A percentile compares a stretch with the other conserved stretches of the same genome.
These are phyloP conservation scores for Noctua fimbriata DNA, from an alignment of 2,888 invertebrate species.

Conservation along the genomic window DNA sequence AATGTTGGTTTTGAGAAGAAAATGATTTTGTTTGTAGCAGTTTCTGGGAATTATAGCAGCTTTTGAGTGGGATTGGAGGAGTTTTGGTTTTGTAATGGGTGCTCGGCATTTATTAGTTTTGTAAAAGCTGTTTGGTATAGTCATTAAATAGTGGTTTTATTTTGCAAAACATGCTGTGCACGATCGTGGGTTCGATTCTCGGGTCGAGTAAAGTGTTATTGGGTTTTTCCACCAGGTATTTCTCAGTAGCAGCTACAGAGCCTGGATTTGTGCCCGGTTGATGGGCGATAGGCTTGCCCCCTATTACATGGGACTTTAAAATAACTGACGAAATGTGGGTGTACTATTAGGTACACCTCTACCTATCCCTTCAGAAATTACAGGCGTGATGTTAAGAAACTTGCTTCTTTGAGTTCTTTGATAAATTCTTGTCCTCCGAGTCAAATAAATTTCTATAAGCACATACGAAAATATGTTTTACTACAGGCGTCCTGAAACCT, in stretches of 20 bases:
- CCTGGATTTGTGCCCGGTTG: too few relatives aligned
- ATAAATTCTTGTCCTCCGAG: not conserved
- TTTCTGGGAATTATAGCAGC: not conserved
- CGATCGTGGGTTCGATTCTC: too few relatives aligned
- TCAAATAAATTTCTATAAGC: not conserved
- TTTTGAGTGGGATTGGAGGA: not conserved
- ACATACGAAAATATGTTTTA: not conserved
- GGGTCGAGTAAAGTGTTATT: too few relatives aligned
- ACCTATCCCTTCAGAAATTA: too few relatives aligned
- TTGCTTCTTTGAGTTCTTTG: not conserved
- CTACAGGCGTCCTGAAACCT: not conserved
- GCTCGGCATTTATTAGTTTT: not conserved
- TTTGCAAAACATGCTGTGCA: not conserved
- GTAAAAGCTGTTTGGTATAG: not conserved
- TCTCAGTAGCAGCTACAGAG: too few relatives aligned
- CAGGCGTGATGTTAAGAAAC: not conserved
- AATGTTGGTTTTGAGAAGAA: slow-evolving; percentile 15
- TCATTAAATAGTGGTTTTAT: not conserved
- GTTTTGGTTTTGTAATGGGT: not conserved
- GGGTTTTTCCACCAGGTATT: too few relatives aligned
- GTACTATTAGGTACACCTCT: too few relatives aligned
- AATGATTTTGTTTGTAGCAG: not conserved
- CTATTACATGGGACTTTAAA: too few relatives aligned
- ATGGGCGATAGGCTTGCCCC: too few relatives aligned
- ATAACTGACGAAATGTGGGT: too few relatives aligned